Evolutionary conservation across 1,140 invertebrate genomes (phyloP).

Genomic region (Rhopalosiphum padi): DNA sequence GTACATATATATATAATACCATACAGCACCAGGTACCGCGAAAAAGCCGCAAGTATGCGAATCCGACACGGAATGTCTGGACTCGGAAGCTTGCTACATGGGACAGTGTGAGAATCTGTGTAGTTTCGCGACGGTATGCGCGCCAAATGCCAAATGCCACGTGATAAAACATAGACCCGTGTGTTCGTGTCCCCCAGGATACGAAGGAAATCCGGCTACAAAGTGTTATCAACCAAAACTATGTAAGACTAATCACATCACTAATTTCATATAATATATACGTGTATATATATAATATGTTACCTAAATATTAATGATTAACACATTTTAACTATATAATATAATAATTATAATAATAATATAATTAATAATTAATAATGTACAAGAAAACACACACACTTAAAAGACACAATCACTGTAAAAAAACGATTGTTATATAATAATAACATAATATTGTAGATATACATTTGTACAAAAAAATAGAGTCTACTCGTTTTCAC

Average conservation of each 20-base stretch:
- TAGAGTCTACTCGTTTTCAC: not conserved
- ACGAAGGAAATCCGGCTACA: constrained; percentile 77
- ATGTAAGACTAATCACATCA: constrained; percentile 69
- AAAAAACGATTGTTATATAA: not conserved
- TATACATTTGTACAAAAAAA: not conserved
- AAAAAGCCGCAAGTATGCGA: constrained; percentile 75
- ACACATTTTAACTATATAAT: not conserved
- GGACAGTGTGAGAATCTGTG: constrained; percentile 77
- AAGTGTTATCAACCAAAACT: constrained; percentile 74
- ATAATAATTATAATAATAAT: not conserved
- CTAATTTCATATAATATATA: constrained; percentile 13
- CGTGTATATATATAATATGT: not conserved
- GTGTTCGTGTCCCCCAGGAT: constrained; percentile 76
- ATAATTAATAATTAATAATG: not conserved
- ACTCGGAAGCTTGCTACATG: constrained; percentile 77
- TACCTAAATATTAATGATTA: not conserved
- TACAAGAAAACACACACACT: not conserved
- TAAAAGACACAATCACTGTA: not conserved
- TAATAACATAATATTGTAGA: not conserved
- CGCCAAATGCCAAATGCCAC: constrained; percentile 72
- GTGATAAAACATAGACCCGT: constrained; percentile 78
- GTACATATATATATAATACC: constrained; percentile 44
- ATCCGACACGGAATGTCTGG: constrained; percentile 77
- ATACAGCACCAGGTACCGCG: constrained; percentile 70
- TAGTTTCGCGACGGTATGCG: constrained; percentile 77